Evolutionary conservation across 1,140 invertebrate species (phyloP), one percentile per base, ranked within the genome.

Genomic region (Tenebrio molitor): DNA sequence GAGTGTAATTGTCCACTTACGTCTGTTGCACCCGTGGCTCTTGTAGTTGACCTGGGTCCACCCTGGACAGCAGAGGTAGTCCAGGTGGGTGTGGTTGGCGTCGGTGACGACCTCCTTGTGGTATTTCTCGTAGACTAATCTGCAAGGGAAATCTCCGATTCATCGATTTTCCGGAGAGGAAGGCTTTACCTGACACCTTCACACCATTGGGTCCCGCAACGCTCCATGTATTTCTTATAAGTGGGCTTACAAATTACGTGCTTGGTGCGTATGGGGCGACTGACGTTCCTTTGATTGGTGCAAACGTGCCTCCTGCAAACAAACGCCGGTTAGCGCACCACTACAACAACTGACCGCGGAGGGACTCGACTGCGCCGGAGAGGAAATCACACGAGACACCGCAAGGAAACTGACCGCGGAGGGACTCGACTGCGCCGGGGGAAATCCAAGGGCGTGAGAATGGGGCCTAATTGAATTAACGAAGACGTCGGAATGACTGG

Each of bases 1-100:
- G n/a, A n/a, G n/a, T n/a, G 17, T 19, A 50, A 50, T 50, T 50
- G 44, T 0, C 50, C 17, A 84, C 87, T 88, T 81, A 90, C 89
- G 87, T 86, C 88, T 89, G 76, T 87, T 88, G 75, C 89, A 91
- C 17, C 87, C 88, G 69, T 86, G 86, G 73, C 87, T 85, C 23
- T 84, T 81, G 58, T 84, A 84, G 7, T 80, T 84, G 25, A 85
- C 80, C 72, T 89, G 86, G 3, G 83, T 85, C 89, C 89, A 90
- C 67, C 89, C 89, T 1, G 87, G 87, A 78, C 89, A 91, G 76
- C 89, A 91, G 15, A 84, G 77, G 75, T 85, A 86, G 21, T 79
- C 79, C 17, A 85, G 80, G 69, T 84, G 80, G 34, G 83, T 83
- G 34, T 81, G 84, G 42, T 83, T 82, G 77, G 84, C 84, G 23